Conservation (phyloP, 1,140 invertebrate species). For the Nasonia vitripennis region DNA sequence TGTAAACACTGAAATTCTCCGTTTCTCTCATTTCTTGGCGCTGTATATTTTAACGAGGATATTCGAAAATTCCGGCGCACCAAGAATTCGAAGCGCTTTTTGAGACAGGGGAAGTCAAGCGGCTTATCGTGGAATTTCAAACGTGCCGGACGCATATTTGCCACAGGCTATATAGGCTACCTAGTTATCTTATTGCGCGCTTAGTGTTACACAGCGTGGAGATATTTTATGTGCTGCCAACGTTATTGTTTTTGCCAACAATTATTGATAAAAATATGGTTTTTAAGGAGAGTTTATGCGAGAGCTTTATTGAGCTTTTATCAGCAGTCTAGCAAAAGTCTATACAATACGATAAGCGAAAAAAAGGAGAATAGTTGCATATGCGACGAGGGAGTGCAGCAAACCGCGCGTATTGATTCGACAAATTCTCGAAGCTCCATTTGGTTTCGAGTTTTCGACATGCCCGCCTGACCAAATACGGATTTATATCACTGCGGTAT, state of each 20-base stretch:
- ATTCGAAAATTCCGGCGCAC: conserved; percentile 6
- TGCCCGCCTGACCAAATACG: background rate
- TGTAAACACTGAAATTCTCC: background rate
- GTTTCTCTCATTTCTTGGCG: too few species aligned
- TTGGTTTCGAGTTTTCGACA: background rate
- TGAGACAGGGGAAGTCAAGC: background rate
- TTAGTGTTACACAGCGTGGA: background rate
- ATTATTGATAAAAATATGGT: too few species aligned
- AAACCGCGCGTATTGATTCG: background rate
- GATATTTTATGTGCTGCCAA: background rate
- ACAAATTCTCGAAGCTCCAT: background rate
- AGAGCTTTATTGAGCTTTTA: too few species aligned
- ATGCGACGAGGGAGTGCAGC: background rate
- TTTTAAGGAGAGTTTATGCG: too few species aligned
- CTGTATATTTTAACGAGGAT: conserved; percentile 18
- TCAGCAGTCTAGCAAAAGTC: too few species aligned
- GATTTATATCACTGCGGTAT: background rate
- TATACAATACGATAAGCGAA: background rate
- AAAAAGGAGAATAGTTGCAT: background rate
- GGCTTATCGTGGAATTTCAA: conserved; percentile 28
- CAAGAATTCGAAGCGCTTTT: conserved; percentile 31
- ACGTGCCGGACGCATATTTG: conserved; percentile 12
- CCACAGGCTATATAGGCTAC: background rate
- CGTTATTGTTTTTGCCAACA: too few species aligned
- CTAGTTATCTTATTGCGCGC: background rate